These are phyloP conservation scores for Serrognathus titanus DNA, from an alignment of 2,888 invertebrate genomes.

Conservation along the genomic window DNA sequence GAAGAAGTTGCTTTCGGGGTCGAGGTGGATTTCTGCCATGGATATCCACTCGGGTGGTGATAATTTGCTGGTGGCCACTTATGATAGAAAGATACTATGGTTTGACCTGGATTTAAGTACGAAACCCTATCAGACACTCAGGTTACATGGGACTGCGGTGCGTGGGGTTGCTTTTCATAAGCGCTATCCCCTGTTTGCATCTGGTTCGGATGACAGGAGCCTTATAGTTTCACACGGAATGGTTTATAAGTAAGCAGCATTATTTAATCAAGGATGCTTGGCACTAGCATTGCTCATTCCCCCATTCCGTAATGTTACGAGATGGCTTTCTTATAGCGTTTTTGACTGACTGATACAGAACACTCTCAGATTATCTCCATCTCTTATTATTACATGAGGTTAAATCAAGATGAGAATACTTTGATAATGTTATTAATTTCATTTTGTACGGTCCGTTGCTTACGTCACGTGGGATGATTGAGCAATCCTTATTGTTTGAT, in stretches of 20 bases:
- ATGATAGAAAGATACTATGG: conserved; percentile 93
- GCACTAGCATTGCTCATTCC: too few relatives aligned
- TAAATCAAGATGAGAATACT: too few relatives aligned
- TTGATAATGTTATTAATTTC: too few relatives aligned
- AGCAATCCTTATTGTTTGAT: not conserved
- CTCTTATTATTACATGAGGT: too few relatives aligned
- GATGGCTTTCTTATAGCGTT: too few relatives aligned
- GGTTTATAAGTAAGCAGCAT: conserved; percentile 84
- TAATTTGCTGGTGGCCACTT: conserved; percentile 93
- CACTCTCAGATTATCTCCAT: too few relatives aligned
- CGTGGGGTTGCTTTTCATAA: conserved; percentile 87
- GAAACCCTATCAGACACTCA: conserved; percentile 90
- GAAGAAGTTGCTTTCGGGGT: conserved; percentile 86
- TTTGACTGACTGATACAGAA: too few relatives aligned
- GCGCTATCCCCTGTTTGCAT: conserved; percentile 94
- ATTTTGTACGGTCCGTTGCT: too few relatives aligned
- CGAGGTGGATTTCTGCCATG: conserved; percentile 92
- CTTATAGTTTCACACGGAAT: conserved; percentile 94
- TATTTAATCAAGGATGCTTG: too few relatives aligned
- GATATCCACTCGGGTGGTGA: conserved; percentile 95
- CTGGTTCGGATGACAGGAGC: conserved; percentile 89
- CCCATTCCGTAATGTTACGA: too few relatives aligned
- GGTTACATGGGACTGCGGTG: conserved; percentile 90
- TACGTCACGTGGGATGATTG: too few relatives aligned
- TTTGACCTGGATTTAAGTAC: conserved; percentile 96